Evolutionary conservation across 2,113 vertebrate genomes (phyloP).

Genomic region (Mystacornis crossleyi): DNA sequence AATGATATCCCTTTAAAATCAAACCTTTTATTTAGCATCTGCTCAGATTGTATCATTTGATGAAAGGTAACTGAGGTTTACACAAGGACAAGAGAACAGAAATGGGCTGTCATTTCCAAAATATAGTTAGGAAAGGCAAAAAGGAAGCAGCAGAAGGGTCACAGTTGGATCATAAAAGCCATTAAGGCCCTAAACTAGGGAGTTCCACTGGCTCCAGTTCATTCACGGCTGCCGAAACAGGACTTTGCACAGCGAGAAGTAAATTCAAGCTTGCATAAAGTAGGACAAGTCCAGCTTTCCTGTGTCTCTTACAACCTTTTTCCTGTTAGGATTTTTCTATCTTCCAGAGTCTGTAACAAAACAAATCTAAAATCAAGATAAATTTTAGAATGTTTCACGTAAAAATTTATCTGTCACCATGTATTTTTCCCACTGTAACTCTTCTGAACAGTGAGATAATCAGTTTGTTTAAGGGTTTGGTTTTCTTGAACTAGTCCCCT

Average conservation of each 20-base stretch:
- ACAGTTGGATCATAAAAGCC: background rate
- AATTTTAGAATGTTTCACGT: background rate
- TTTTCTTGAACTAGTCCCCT: background rate
- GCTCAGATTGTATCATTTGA: background rate
- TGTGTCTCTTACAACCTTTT: background rate
- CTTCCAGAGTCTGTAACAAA: background rate
- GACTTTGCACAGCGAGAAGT: background rate
- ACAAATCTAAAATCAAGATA: background rate
- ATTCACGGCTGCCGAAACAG: background rate
- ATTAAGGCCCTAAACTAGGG: background rate
- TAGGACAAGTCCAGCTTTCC: background rate
- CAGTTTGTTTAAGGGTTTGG: background rate
- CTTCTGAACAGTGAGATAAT: background rate
- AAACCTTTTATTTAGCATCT: background rate
- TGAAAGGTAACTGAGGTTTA: background rate
- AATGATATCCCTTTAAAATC: background rate
- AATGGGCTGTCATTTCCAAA: background rate
- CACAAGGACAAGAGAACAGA: background rate
- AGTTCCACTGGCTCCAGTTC: background rate
- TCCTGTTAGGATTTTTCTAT: background rate
- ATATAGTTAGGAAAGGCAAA: background rate
- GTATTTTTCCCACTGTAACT: background rate
- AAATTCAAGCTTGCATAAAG: background rate
- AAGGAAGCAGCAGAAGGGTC: background rate
- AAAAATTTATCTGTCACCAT: background rate